Base-by-base conservation (phyloP, 2,113 vertebrate species). In the Anhinga rufa region DNA sequence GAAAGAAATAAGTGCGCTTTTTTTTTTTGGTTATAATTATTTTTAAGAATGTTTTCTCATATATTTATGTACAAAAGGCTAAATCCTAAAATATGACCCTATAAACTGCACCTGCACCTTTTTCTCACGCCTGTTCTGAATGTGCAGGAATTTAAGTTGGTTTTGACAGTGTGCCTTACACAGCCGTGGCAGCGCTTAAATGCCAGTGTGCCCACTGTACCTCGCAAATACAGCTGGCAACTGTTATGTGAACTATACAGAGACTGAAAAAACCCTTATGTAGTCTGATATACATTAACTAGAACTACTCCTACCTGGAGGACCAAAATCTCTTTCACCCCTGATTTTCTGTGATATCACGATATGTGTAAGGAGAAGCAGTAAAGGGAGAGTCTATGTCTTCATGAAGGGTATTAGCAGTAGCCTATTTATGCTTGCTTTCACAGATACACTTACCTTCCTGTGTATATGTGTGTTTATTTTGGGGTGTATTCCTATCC, bases 211-310 rank as follows among this genome's bases (percentile, higher is more conserved):
- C 26, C 26, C 31, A 14, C 38, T 10, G 29, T 9, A 6, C 60
- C 17, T 65, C 25, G 24, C 22, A 14, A 20, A 32, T 10, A 57
- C 0, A 22, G 31, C 31, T 42, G 42, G 42, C 58, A 81, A 22
- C 36, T 19, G 18, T 9, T 9, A 32, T 2, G 0, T 13, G 25
- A 77, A 7, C 48, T n/a, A 19, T 4, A 10, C 55, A n/a, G 28
- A 40, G 34, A 21, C n/a, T 20, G 24, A 54, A 55, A 40, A 54
- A 60, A 40, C 12, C 48, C 29, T 62, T n/a, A 14, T 1, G 19
- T 15, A 28, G 19, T 46, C 38, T 17, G 38, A 24, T 55, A 34
- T 12, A 38, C 11, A 9, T 42, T 16, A 55, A 64, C 40, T 46
- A 61, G 34, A 55, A 34, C 40, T 54, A 29, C 15, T 62, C 15